Percentiles rank a stretch among this genome's conserved stretches.
Evolutionary conservation across 2,888 invertebrate species (phyloP).

Genomic region (Chymomyza procnemis): DNA sequence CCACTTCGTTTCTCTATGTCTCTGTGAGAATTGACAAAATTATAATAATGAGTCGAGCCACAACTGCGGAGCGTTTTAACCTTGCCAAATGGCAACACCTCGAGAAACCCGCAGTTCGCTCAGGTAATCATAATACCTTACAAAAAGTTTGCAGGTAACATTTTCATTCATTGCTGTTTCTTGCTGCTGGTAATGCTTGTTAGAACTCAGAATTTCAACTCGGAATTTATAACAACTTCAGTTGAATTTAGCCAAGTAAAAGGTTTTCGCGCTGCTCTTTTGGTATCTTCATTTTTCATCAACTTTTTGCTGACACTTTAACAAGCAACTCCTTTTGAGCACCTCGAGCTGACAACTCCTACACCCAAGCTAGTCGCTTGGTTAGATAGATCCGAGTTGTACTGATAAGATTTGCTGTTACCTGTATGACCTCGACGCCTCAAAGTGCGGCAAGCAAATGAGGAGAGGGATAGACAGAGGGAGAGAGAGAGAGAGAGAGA

Average conservation of each 20-base stretch:
- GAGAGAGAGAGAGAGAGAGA: no score
- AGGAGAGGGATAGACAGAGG: no score
- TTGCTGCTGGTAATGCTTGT: constrained; percentile 55
- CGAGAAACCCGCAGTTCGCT: constrained; percentile 17
- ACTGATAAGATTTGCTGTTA: not conserved
- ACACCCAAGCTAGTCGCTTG: not conserved
- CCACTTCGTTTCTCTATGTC: constrained; percentile 40
- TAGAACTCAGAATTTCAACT: constrained; percentile 58
- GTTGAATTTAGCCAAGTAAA: constrained; percentile 10
- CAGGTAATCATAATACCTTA: constrained; percentile 46
- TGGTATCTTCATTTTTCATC: constrained; percentile 16
- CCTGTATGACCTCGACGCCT: not conserved
- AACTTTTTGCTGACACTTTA: not conserved
- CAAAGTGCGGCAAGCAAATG: not conserved
- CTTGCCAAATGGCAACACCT: not conserved
- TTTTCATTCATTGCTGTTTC: constrained; percentile 50
- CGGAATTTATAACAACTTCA: constrained; percentile 57
- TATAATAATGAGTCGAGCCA: constrained; percentile 60
- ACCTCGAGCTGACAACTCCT: constrained; percentile 4
- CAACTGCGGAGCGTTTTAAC: constrained; percentile 10
- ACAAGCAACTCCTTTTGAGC: constrained; percentile 3
- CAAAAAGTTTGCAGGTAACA: constrained; percentile 54
- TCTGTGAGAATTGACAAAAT: constrained; percentile 70
- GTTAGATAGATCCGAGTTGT: not conserved
- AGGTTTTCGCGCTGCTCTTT: constrained; percentile 15